These are phyloP conservation scores for Danio jaintianensis DNA, from an alignment of 2,797 vertebrate genomes.

Conservation along the genomic window DNA sequence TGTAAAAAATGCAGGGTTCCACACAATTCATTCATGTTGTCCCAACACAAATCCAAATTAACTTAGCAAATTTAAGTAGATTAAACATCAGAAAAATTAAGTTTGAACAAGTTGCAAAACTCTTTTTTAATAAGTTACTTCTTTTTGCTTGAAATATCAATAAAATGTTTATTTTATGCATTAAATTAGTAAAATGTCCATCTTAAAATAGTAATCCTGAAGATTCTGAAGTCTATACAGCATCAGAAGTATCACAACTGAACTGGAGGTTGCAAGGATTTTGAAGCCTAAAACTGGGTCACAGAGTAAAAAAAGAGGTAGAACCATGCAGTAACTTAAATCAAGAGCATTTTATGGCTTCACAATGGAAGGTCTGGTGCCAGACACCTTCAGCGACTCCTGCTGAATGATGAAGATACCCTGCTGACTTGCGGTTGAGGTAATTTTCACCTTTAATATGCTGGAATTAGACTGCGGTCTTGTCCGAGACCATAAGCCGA, in stretches of 20 bases:
- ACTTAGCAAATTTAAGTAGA: too few relatives aligned
- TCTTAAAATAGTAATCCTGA: neutral
- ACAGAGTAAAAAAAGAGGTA: neutral
- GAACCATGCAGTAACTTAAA: constrained; percentile 7
- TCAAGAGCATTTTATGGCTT: constrained; percentile 8
- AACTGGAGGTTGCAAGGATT: neutral
- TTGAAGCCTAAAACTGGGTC: constrained; percentile 8
- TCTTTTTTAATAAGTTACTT: too few relatives aligned
- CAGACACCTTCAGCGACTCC: constrained; percentile 17
- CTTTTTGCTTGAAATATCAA: neutral
- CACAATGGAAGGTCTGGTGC: constrained; percentile 5
- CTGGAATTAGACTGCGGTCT: constrained; percentile 21
- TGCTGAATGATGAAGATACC: constrained; percentile 22
- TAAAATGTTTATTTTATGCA: neutral
- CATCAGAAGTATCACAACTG: neutral
- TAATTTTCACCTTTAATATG: constrained; percentile 22
- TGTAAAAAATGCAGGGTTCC: too few relatives aligned
- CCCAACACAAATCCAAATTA: too few relatives aligned
- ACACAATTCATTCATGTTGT: too few relatives aligned
- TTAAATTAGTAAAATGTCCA: neutral
- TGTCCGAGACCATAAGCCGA: constrained; percentile 9
- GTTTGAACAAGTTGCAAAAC: too few relatives aligned
- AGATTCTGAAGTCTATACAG: neutral
- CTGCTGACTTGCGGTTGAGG: constrained; percentile 17
- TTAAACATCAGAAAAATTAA: too few relatives aligned